Evolutionary conservation across 1,140 invertebrate genomes (phyloP), one percentile per base, ranked within the genome.

Genomic region (Eciton burchellii): DNA sequence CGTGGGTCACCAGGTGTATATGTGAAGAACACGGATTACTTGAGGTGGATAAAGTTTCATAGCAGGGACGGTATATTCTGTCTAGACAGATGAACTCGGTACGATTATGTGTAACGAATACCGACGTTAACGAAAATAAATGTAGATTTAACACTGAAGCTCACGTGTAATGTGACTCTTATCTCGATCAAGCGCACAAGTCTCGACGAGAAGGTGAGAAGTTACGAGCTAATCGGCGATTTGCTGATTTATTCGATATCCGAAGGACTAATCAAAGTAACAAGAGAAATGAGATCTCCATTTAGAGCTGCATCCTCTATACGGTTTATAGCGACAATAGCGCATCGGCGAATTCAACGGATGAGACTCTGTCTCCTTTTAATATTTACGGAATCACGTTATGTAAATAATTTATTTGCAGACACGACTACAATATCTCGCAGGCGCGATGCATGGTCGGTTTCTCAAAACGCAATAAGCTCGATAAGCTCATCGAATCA

Each of bases 1-100:
- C 91, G 90, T 6, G 94, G 92, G 45, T 94, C 94, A 74, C 95
- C 95, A 62, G 95, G 95, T 41, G 93, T 96, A 0, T 96, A 96
- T 84, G 95, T 95, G 0, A 94, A 95, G 88, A 93, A 95, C 16
- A 93, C 92, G 41, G 90, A 94, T 82, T 96, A 95, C 87, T 88
- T 95, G n/a, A 91, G 94, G 52, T 96, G 95, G 95, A 95, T 96
- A 47, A 85, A 88, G 16, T 65, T 89, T 16, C 87, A 95, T 68
- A 94, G 93, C 1, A 82, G 74, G 19, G 93, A 94, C 74, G 94
- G 89, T 6, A 63, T 81, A 72, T 93, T 91, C 66, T 93, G 93
- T 72, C 49, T 19, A 12, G 68, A 90, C 70, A 71, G 82, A 54
- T 86, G 86, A 43, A 8, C n/a, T 79, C 56, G 57, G 56, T 76